These are phyloP conservation scores for Cremastinae sp. DNA, from an alignment of 2,888 invertebrate species.

Conservation along the genomic window DNA sequence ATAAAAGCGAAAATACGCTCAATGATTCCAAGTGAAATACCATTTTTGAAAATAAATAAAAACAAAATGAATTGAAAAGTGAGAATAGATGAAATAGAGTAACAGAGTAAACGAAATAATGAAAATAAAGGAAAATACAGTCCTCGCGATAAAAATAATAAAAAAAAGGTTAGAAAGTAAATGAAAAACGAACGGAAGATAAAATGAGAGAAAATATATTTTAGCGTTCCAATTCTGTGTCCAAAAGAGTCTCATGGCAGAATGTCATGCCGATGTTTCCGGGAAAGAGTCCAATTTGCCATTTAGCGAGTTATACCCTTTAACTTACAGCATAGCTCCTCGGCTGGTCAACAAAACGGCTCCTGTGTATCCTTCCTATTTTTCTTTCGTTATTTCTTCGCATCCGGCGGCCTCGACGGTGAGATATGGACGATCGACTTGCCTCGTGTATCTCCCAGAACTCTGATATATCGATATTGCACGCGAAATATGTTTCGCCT, in stretches of 20 bases:
- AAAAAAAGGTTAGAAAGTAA: too few relatives aligned
- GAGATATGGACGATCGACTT: neutral
- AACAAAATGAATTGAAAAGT: too few relatives aligned
- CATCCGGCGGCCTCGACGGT: neutral
- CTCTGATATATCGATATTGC: neutral
- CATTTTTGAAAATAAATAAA: too few relatives aligned
- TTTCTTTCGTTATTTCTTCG: constrained; percentile 2
- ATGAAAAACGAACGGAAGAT: too few relatives aligned
- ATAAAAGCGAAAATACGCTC: too few relatives aligned
- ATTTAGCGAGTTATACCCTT: constrained; percentile 51
- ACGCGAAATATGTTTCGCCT: too few relatives aligned
- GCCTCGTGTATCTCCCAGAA: neutral
- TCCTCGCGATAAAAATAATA: too few relatives aligned
- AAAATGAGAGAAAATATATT: too few relatives aligned
- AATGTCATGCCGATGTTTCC: constrained; percentile 42
- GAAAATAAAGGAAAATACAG: too few relatives aligned
- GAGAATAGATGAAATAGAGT: too few relatives aligned
- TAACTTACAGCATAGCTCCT: constrained; percentile 24
- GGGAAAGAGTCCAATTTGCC: constrained; percentile 49
- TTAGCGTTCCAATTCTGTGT: neutral
- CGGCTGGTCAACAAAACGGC: constrained; percentile 3
- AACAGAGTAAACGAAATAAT: too few relatives aligned
- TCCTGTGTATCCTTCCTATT: neutral
- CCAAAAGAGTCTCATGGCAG: constrained; percentile 10
- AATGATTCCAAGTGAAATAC: too few relatives aligned